Evolutionary conservation across 2,113 vertebrate species (phyloP), one percentile per base, ranked within the genome.

Genomic region (Sisor rabdophorus): DNA sequence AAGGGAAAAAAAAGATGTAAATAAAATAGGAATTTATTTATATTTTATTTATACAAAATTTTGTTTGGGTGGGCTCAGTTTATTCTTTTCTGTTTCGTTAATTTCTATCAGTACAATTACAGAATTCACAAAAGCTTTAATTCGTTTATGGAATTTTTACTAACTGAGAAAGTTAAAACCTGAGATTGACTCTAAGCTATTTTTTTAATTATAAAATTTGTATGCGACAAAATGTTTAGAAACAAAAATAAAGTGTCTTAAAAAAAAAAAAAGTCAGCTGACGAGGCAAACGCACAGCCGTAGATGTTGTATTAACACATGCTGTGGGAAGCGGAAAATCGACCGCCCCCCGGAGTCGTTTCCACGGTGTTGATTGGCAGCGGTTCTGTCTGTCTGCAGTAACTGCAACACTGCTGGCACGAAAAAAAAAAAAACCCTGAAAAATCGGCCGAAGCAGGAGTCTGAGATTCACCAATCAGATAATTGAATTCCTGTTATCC

Each of bases 301-400:
- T 67, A 22, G 19, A 30, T 55, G 2, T 24, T 71, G 36, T 68
- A 30, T 22, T 54, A 28, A 11, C 24, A 36, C 19, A 13, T 17
- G 8, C 11, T 19, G 8, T 50, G 24, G 30, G 28, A 64, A 50
- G 24, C 60, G 32, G 20, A 17, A 54, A 64, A 28, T 0, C 55
- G 5, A 9, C 28, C 65, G 78, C 71, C 72, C n/a, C 48, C 52
- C 2, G 44, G 11, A 68, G 52, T 78, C 44, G 50, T 60, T 32
- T 13, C n/a, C 65, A 19, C 24, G 44, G 12, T 52, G 56, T 68
- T 83, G 63, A 76, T 73, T 64, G 63, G 76, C 56, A 77, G 61
- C 4, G 36, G 28, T 70, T 63, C 55, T 48, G 63, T 50, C 64
- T n/a, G n/a, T n/a, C n/a, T n/a, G n/a, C n/a, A 71, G 52, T 24